Evolutionary conservation across 2,888 invertebrate species (phyloP), one percentile per base, ranked within the genome.

Genomic region (Endomychus coccineus): DNA sequence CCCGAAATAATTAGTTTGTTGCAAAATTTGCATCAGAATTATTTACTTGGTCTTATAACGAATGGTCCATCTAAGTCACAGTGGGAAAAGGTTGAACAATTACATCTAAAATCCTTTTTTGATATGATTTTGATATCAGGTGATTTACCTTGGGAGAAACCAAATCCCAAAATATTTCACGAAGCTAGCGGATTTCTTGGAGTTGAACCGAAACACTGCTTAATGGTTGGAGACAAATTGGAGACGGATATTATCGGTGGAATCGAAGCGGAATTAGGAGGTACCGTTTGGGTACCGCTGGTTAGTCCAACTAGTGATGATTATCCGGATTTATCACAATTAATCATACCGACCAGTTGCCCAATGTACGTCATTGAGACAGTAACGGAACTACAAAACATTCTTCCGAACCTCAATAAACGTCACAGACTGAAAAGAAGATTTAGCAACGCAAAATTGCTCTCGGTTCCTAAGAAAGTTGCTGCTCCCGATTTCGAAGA

Each of bases 221-320:
- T 86, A 52, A 89, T 90, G 87, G 80, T 88, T 55, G 89, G 89
- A 28, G 90, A 90, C 61, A 87, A 86, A 61, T 66, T 89, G 49
- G 87, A 88, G 63, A 88, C 89, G 21, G 90, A 90, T 64, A 87
- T 90, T 54, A 74, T 80, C 76, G 89, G 88, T 42, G 88, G 84
- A 16, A 78, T 77, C 52, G 71, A 80, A 61, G 85, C 87, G 17
- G 78, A 80, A 49, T 39, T 62, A 40, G 83, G 80, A 9, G 82
- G 80, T 17, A 87, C 87, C 0, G 80, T 89, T 12, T 88, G 87
- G 88, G 74, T 86, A 48, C 84, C 85, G 16, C 63, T 80, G 25
- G 68, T 68, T 33, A 52, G 54, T 9, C 52, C 58, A 21, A 50
- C 58, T 15, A 62, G 65, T 14, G 54, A 53, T 10, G 69, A 70